Percentiles rank a stretch among this genome's conserved stretches.
Evolutionary conservation across 2,888 invertebrate species (phyloP).

Genomic region (Lasioglossum pauxillum): DNA sequence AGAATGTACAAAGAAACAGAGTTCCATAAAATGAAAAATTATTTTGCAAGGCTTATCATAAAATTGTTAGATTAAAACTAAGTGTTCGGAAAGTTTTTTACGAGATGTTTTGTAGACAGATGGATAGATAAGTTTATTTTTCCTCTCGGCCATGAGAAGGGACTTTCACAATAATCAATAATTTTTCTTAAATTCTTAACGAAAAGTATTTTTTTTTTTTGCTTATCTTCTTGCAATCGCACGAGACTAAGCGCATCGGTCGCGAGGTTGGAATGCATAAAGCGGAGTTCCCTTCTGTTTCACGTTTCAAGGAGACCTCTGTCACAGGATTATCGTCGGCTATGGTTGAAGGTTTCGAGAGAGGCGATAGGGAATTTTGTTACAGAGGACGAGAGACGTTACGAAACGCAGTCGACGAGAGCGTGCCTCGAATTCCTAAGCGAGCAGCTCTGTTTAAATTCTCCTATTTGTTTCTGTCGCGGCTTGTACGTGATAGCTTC

Average conservation of each 20-base stretch:
- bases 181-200: too few relatives aligned
- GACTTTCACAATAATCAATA: too few relatives aligned
- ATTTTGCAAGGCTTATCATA: background rate
- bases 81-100: background rate
- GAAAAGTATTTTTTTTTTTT: background rate
- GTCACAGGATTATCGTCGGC: background rate
- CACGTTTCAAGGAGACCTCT: slow-evolving; percentile 19
- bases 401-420: slow-evolving; percentile 10
- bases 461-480: background rate
- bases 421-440: slow-evolving; percentile 25
- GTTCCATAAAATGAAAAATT: background rate
- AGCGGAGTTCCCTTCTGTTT: background rate
- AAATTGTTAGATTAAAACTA: background rate
- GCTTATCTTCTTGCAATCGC: background rate
- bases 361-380: slow-evolving; percentile 28
- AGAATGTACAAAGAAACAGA: background rate
- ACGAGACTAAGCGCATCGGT: background rate
- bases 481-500: slow-evolving; percentile 13
- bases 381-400: slow-evolving; percentile 21
- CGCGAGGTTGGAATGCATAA: background rate
- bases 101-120: too few relatives aligned
- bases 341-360: slow-evolving; percentile 13
- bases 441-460: slow-evolving; percentile 1
- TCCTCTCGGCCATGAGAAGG: too few relatives aligned
- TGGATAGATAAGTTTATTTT: too few relatives aligned